phyloP scores from a whole-genome alignment of 2,113 vertebrate genomes.

The Phaethon lepturus region DNA sequence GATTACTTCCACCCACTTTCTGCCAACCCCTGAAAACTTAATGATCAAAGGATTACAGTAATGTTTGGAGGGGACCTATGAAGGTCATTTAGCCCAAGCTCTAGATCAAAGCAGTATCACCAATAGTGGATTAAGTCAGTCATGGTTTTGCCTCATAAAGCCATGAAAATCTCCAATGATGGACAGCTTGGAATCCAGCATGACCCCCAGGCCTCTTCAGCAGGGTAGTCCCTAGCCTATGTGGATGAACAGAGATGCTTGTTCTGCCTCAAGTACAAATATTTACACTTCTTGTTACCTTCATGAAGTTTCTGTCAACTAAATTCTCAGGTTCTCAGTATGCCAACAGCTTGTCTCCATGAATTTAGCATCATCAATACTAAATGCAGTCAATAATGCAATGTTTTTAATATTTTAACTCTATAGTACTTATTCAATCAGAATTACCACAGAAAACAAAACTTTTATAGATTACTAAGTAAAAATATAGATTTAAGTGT shows the following conservation, averaged over 20 bases:
- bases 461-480: neutral
- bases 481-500: neutral
- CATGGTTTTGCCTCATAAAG: fast-evolving
- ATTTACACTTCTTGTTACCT: neutral
- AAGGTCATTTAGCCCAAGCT: neutral
- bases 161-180: neutral
- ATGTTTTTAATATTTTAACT: neutral
- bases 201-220: neutral
- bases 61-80: neutral
- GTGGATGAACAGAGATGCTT: neutral
- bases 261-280: neutral
- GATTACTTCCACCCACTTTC: neutral
- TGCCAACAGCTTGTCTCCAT: neutral
- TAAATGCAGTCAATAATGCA: neutral
- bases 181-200: neutral
- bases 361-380: neutral
- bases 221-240: neutral
- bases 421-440: neutral
- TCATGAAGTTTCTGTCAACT: neutral
- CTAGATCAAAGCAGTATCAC: neutral
- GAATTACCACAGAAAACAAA: neutral
- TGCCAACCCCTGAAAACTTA: fast-evolving
- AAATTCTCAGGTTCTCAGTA: neutral
- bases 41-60: neutral
- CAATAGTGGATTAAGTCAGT: neutral